These are phyloP conservation scores for Cyclophora punctaria DNA, from an alignment of 2,888 invertebrate genomes.

Conservation along the genomic window DNA sequence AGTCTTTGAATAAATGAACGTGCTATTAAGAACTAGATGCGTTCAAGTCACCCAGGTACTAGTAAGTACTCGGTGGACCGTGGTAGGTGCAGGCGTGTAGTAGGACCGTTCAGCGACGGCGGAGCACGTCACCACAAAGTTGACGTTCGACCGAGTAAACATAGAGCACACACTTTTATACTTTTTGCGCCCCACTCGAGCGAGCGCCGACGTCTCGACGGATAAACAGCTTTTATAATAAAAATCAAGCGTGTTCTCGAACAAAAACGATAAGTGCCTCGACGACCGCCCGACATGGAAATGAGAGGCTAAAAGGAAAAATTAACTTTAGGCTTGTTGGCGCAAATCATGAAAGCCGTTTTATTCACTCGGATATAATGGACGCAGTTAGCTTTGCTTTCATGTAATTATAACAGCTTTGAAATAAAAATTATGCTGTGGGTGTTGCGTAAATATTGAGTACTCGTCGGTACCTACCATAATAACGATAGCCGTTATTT, in stretches of 20 bases:
- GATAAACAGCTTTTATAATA: constrained; percentile 52
- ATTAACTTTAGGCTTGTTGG: constrained; percentile 31
- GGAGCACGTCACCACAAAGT: constrained; percentile 8
- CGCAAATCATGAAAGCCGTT: constrained; percentile 20
- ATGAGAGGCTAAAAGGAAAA: constrained; percentile 36
- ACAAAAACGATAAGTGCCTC: constrained; percentile 22
- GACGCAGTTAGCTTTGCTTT: constrained; percentile 8
- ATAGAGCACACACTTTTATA: constrained; percentile 1
- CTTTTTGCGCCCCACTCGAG: constrained; percentile 29
- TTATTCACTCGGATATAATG: constrained; percentile 20
- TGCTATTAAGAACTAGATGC: no score
- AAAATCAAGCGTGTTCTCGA: constrained; percentile 41
- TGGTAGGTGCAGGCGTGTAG: no score
- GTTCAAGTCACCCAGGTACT: no score
- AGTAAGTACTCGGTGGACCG: no score
- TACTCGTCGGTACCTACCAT: no score
- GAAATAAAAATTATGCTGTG: no score
- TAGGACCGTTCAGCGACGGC: no score
- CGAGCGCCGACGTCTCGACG: constrained; percentile 30
- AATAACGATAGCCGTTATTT: no score
- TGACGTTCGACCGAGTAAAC: constrained; percentile 10
- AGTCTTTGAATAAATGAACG: no score
- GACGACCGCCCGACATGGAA: constrained; percentile 38
- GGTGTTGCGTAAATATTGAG: no score
- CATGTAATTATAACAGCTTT: background rate